A percentile compares a stretch with the other conserved stretches of the same genome.
These are phyloP conservation scores for Listronotus bonariensis DNA, from an alignment of 1,140 invertebrate species.

Conservation along the genomic window DNA sequence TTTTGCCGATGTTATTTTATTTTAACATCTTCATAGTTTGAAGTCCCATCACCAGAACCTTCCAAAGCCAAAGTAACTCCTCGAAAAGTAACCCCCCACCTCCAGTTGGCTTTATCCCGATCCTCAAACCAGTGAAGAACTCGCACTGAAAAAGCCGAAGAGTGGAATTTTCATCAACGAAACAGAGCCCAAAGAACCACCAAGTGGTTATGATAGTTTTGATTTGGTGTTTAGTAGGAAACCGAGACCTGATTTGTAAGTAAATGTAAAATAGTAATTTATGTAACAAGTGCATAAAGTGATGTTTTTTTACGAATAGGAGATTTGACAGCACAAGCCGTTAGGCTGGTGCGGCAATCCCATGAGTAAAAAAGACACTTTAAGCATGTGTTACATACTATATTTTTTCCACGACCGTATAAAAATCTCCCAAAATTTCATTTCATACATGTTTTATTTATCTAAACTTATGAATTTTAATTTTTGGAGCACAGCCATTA, in stretches of 20 bases:
- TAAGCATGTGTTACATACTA: too few relatives aligned
- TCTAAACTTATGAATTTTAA: too few relatives aligned
- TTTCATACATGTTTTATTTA: too few relatives aligned
- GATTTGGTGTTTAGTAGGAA: constrained; percentile 42
- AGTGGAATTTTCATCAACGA: constrained; percentile 52
- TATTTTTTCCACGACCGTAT: too few relatives aligned
- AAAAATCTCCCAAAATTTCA: too few relatives aligned
- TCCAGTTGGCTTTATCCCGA: constrained; percentile 42
- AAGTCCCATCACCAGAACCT: constrained; percentile 46
- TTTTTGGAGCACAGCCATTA: too few relatives aligned
- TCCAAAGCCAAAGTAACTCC: constrained; percentile 48
- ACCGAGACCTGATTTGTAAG: constrained; percentile 32
- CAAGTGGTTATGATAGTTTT: constrained; percentile 41
- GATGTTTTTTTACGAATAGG: too few relatives aligned
- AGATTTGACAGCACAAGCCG: too few relatives aligned
- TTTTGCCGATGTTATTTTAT: constrained; percentile 5
- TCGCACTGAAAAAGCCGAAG: constrained; percentile 43
- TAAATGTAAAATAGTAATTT: too few relatives aligned
- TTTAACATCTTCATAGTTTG: constrained; percentile 33
- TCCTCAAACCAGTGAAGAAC: constrained; percentile 35
- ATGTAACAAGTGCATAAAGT: too few relatives aligned
- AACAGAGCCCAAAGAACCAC: constrained; percentile 16
- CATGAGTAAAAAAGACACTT: too few relatives aligned
- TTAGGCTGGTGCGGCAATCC: too few relatives aligned
- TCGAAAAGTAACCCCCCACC: constrained; percentile 40